phyloP scores from a whole-genome alignment of 2,888 invertebrate species.

The Catonia carolina region DNA sequence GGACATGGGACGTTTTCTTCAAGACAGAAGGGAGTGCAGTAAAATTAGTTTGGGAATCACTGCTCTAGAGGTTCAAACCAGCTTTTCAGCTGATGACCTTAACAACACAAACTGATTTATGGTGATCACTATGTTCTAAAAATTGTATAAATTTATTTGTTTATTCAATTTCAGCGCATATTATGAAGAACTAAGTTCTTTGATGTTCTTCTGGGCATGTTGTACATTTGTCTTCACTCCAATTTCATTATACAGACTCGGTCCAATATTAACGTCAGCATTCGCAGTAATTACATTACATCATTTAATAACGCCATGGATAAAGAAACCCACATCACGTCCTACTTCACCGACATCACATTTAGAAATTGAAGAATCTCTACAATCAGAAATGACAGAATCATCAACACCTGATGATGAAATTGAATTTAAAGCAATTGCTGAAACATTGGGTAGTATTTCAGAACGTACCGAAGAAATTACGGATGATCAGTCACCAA shows the following conservation, averaged over 20 bases:
- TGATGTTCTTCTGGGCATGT: conserved; percentile 51
- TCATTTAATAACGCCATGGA: conserved; percentile 42
- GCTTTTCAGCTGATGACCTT: too few relatives aligned
- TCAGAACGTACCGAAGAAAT: background rate
- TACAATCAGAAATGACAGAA: background rate
- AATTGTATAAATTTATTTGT: too few relatives aligned
- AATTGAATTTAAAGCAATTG: background rate
- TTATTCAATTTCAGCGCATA: conserved; percentile 50
- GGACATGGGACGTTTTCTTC: too few relatives aligned
- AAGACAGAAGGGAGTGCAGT: too few relatives aligned
- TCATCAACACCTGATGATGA: conserved; percentile 1
- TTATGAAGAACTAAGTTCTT: conserved; percentile 44
- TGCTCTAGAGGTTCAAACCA: too few relatives aligned
- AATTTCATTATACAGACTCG: conserved; percentile 53
- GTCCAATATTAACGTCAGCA: conserved; percentile 51
- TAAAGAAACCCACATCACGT: conserved; percentile 30
- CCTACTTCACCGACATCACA: conserved; percentile 38
- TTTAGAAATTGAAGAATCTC: background rate
- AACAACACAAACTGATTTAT: too few relatives aligned
- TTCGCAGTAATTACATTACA: conserved; percentile 52
- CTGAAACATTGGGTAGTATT: background rate
- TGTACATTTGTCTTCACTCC: conserved; percentile 54
- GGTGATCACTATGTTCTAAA: too few relatives aligned
- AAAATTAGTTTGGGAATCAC: too few relatives aligned
- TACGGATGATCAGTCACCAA: background rate